phyloP scores from a whole-genome alignment of 2,888 invertebrate species.

The Dasysyrphus albostriatus region DNA sequence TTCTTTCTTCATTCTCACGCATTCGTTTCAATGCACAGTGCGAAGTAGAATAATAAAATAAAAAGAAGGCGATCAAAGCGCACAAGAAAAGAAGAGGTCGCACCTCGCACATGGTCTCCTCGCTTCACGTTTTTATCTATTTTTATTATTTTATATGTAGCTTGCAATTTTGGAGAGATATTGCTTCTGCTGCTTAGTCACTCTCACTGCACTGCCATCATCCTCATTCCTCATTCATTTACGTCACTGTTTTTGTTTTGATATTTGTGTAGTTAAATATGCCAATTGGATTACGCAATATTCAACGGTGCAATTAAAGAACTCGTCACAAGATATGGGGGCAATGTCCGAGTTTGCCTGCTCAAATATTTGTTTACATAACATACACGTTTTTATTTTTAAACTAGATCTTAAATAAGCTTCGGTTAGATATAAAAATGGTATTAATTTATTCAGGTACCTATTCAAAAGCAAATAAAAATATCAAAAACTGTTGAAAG shows the following conservation, averaged over 20 bases:
- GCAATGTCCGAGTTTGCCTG: not conserved
- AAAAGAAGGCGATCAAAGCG: not conserved
- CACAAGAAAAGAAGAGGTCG: not conserved
- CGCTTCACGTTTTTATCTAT: conserved; percentile 1
- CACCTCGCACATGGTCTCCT: conserved; percentile 10
- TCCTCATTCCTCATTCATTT: not conserved
- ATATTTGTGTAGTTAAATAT: not conserved
- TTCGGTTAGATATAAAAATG: not conserved
- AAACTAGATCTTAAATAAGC: not conserved
- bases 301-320: not conserved
- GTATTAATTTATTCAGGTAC: not conserved
- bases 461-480: too few relatives aligned
- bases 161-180: conserved; percentile 17
- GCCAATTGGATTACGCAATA: conserved; percentile 25
- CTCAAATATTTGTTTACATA: conserved; percentile 16
- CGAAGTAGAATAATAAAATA: conserved; percentile 7
- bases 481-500: too few relatives aligned
- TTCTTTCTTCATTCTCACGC: conserved; percentile 44
- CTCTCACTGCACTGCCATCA: not conserved
- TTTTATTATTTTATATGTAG: not conserved
- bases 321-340: conserved; percentile 1
- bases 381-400: conserved; percentile 6
- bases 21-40: conserved; percentile 41
- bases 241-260: conserved; percentile 17
- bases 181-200: not conserved